Base-by-base conservation (phyloP, 1,140 invertebrate species). In the Cepaea nemoralis region DNA sequence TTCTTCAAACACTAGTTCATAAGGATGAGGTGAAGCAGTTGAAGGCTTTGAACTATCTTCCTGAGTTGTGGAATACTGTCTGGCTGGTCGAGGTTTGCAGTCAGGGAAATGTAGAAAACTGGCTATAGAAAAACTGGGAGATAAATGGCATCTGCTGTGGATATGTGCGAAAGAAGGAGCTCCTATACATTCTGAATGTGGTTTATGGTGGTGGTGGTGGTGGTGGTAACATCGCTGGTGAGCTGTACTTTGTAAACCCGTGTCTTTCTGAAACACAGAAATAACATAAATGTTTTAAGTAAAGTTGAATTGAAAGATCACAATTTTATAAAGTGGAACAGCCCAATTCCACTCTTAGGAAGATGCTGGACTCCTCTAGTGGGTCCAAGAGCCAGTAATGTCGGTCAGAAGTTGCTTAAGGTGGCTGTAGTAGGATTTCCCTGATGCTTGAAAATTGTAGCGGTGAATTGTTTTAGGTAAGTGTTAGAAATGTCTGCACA, bases 1-100 rank as follows among this genome's bases (percentile, higher is more conserved):
- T 86, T 97, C 96, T 86, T 96, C 94, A 85, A 96, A 95, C 67
- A 96, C 93, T 67, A 97, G 93, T 87, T 94, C 94, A 89, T 97
- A 97, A 83, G 96, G 96, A 92, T 97, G 95, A 77, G 96, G 93
- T 0, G 22, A 45, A 22, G 63, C 27, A 37, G 12, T 48, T 31
- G 33, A 31, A 10, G 24, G 50, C 24, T 69, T 27, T 45, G 80
- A 27, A 2, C n/a, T 33, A 55, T 76, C 75, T 63, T 63, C 33
- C n/a, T 63, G 48, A 24, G 55, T 24, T 59, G 75, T 39, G 22
- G 75, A 77, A 77, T 45, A 63, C 33, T 35, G 35, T 59, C 50
- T 63, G 19, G 0, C 73, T 55, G 42, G 31, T 0, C 31, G 48
- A 50, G 50, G 40, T 40, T 22, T 75, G 73, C 73, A 50, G 73